Base-by-base conservation (phyloP, 2,888 invertebrate species). In the Criorhina ranunculi region DNA sequence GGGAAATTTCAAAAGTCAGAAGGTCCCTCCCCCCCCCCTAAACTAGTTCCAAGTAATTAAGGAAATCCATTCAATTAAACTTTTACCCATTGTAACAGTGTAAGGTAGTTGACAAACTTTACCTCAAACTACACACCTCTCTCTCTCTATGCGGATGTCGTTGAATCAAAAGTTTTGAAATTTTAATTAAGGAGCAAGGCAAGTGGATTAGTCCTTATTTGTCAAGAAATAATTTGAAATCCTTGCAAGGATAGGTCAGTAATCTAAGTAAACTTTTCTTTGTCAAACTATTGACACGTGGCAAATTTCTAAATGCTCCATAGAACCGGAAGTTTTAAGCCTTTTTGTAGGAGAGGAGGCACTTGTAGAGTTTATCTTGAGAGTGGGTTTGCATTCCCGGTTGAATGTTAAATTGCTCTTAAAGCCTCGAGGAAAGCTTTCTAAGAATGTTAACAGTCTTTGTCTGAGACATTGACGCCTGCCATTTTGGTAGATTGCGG, bases 221-320 rank as follows among this genome's bases (percentile, higher is more conserved):
- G 15, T 12, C n/a, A 44, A n/a, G 17, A 60, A 15, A 9, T 15
- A n/a, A n/a, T 35, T 57, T 37, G 8, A 11, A 7, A 31, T n/a
- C n/a, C n/a, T n/a, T n/a, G n/a, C n/a, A n/a, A n/a, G n/a, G 0
- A 15, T 15, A 44, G 33, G 57, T 29, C 5, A 19, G 31, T 31
- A 12, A 83, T 95, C 9, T 11, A 9, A 35, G 2, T 35, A 3
- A 37, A n/a, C 4, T n/a, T 4, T 3, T 37, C 11, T n/a, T n/a
- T n/a, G n/a, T n/a, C n/a, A n/a, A n/a, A n/a, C n/a, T n/a, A n/a
- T n/a, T n/a, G n/a, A n/a, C n/a, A n/a, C n/a, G n/a, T n/a, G n/a
- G n/a, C n/a, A n/a, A n/a, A n/a, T n/a, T n/a, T n/a, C n/a, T n/a
- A n/a, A n/a, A n/a, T n/a, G n/a, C n/a, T n/a, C n/a, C n/a, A n/a